Evolutionary conservation across 2,113 vertebrate genomes (phyloP), one percentile per base, ranked within the genome.

Genomic region (Takifugu bimaculatus): DNA sequence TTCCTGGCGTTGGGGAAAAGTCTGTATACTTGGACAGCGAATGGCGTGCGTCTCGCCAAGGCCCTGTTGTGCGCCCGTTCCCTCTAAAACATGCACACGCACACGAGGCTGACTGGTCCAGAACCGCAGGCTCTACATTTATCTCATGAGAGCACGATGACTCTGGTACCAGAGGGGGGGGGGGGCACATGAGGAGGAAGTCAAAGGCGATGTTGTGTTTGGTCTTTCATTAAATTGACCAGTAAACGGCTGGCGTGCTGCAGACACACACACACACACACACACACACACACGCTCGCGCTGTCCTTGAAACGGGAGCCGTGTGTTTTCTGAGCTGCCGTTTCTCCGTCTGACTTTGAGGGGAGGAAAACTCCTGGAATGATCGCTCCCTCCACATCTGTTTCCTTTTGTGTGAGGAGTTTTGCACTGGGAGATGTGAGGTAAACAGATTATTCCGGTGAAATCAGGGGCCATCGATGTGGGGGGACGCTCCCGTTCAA

Each of bases 1-100:
- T 77, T 79, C 67, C 80, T 83, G 85, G 82, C 87, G 59, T 70
- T 12, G 32, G 74, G 70, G 81, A 80, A 84, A 83, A 86, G 79
- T 83, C 76, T 70, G 67, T 81, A 76, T 71, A 70, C 81, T 77
- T 85, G 80, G 80, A 83, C 60, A 54, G 79, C 80, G 79, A 70
- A 68, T 56, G 57, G 60, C 63, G 55, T 63, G 26, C 3, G 65
- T 60, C 68, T 63, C 68, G 87, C 87, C 85, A 84, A 84, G 80
- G 75, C 75, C 78, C 77, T 70, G 81, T 78, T 85, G 81, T 83
- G 70, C 74, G 70, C 66, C 77, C 61, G 59, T 68, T 81, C 39
- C 26, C 78, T 77, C 71, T 74, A 74, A 75, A 71, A 77, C 70
- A 77, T 10, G 15, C 65, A 64, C 52, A 64, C 42, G 68, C 56